phyloP scores from a whole-genome alignment of 2,797 vertebrate species.

The Oryzias sinensis region DNA sequence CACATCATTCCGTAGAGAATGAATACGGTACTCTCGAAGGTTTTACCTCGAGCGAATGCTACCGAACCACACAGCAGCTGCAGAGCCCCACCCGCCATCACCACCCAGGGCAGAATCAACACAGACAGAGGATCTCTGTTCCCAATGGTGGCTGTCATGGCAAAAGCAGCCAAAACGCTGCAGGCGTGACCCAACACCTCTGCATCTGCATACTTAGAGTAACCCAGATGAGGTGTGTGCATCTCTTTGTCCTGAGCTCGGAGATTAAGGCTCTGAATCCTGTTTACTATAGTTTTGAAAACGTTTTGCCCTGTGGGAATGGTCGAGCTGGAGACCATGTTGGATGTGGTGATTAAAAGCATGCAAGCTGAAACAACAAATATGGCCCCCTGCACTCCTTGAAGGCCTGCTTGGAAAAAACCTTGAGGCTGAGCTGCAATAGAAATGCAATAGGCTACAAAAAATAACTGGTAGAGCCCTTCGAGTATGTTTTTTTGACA shows the following conservation, averaged over 20 bases:
- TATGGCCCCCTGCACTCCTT: slow-evolving; percentile 82
- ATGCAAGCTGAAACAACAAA: slow-evolving; percentile 77
- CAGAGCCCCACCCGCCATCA: slow-evolving; percentile 81
- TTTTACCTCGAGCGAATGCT: slow-evolving; percentile 86
- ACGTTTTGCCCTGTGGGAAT: slow-evolving; percentile 70
- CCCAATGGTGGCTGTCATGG: slow-evolving; percentile 72
- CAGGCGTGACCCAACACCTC: slow-evolving; percentile 82
- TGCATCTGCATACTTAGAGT: slow-evolving; percentile 85
- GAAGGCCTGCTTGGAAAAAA: slow-evolving; percentile 80
- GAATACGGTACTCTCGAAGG: slow-evolving; percentile 88
- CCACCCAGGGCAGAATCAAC: slow-evolving; percentile 83
- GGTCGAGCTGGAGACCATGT: slow-evolving; percentile 53
- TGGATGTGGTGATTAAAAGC: slow-evolving; percentile 77
- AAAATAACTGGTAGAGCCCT: slow-evolving; percentile 81
- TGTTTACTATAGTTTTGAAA: slow-evolving; percentile 66
- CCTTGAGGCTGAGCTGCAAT: slow-evolving; percentile 78
- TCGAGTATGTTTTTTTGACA: slow-evolving; percentile 75
- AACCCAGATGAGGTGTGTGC: slow-evolving; percentile 80
- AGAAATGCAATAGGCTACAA: slow-evolving; percentile 79
- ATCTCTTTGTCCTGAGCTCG: slow-evolving; percentile 71
- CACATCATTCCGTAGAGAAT: slow-evolving; percentile 85
- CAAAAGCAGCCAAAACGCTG: slow-evolving; percentile 83
- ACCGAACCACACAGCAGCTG: slow-evolving; percentile 81
- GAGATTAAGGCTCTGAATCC: slow-evolving; percentile 64
- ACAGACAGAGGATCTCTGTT: slow-evolving; percentile 65